Evolutionary conservation across 2,888 invertebrate genomes (phyloP).

Genomic region (Epinotia brunnichana): DNA sequence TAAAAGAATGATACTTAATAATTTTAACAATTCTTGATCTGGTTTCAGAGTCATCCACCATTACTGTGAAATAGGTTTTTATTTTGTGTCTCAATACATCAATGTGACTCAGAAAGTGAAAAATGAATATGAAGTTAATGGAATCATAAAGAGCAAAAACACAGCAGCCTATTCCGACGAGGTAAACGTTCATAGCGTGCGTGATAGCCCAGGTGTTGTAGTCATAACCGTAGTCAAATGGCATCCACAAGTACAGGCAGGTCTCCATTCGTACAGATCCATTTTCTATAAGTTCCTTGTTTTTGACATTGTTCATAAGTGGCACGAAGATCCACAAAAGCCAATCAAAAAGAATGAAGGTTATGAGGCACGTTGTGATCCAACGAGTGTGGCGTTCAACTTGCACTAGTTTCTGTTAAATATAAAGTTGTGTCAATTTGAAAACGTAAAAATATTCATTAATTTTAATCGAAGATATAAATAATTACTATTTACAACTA

Average conservation of each 20-base stretch:
- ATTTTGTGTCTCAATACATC: constrained; percentile 55
- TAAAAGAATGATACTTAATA: constrained; percentile 56
- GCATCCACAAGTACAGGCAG: constrained; percentile 56
- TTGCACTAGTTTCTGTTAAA: constrained; percentile 50
- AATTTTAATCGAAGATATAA: too few relatives aligned
- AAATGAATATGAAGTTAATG: constrained; percentile 54
- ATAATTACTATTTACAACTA: too few relatives aligned
- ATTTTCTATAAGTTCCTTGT: constrained; percentile 52
- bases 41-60: constrained; percentile 48
- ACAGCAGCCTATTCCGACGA: constrained; percentile 43
- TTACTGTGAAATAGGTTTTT: constrained; percentile 45
- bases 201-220: constrained; percentile 52
- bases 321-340: constrained; percentile 51
- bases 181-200: constrained; percentile 49
- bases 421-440: too few relatives aligned
- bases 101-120: constrained; percentile 59
- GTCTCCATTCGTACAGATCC: constrained; percentile 54
- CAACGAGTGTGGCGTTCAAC: constrained; percentile 50
- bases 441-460: too few relatives aligned
- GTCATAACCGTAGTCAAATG: constrained; percentile 58
- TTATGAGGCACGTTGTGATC: constrained; percentile 46
- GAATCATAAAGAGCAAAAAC: constrained; percentile 52
- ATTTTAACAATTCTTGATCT: constrained; percentile 51
- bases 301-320: constrained; percentile 49
- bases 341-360: constrained; percentile 47